Evolutionary conservation across 2,888 invertebrate genomes (phyloP).

Genomic region (Nomada ruficornis): DNA sequence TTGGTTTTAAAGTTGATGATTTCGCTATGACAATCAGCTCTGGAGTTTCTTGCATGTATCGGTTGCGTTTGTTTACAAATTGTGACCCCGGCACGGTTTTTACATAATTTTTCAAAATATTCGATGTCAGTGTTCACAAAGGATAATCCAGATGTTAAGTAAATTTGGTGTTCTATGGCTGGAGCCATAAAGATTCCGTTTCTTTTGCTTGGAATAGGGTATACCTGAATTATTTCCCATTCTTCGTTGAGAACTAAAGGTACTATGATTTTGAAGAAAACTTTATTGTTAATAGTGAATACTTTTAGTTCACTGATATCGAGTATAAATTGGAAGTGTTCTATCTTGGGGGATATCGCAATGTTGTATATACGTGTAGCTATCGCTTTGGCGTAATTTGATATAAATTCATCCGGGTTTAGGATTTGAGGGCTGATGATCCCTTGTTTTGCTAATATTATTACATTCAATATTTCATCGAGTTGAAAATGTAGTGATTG

Average conservation of each 20-base stretch:
- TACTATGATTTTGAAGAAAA: no score
- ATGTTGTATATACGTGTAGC: no score
- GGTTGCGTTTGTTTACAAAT: slow-evolving; percentile 13
- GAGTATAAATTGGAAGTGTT: no score
- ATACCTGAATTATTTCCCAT: slow-evolving; percentile 4
- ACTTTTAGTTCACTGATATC: no score
- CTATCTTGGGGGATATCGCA: no score
- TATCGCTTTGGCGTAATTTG: no score
- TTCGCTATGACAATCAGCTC: neutral
- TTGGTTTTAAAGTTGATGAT: neutral
- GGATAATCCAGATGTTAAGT: neutral
- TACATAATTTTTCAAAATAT: neutral
- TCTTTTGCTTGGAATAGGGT: slow-evolving; percentile 6
- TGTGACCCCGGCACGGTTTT: neutral
- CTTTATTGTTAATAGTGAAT: no score
- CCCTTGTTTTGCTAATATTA: no score
- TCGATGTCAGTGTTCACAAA: neutral
- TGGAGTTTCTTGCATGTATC: neutral
- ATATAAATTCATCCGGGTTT: no score
- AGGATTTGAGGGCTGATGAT: no score
- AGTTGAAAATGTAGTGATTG: no score
- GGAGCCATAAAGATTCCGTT: neutral
- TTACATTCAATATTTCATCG: no score
- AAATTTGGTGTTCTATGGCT: neutral
- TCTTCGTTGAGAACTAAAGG: neutral